phyloP scores from a whole-genome alignment of 2,113 vertebrate genomes.

The Chaenocephalus aceratus region DNA sequence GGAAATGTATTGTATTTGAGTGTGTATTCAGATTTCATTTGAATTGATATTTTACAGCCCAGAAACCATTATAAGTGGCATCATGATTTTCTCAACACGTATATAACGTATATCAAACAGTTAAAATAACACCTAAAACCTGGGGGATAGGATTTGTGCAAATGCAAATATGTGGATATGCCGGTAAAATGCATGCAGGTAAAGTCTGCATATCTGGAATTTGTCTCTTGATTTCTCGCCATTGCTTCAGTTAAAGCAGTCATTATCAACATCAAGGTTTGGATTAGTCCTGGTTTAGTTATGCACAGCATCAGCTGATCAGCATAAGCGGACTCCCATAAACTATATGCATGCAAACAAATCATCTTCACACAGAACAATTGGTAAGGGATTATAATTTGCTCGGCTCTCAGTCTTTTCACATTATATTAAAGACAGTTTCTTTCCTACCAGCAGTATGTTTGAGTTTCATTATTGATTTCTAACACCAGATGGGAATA shows the following conservation, averaged over 20 bases:
- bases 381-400: constrained; percentile 15
- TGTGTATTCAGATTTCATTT: background rate
- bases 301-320: constrained; percentile 32
- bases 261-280: constrained; percentile 39
- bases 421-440: background rate
- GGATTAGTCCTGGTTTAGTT: constrained; percentile 41
- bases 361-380: constrained; percentile 21
- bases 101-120: background rate
- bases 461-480: constrained; percentile 18
- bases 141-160: background rate
- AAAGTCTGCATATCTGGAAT: constrained; percentile 4
- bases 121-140: background rate
- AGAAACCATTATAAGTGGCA: background rate
- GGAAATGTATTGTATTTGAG: background rate
- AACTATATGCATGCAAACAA: constrained; percentile 10
- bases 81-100: background rate
- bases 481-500: constrained; percentile 18
- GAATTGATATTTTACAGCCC: background rate
- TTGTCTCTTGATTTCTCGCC: constrained; percentile 15
- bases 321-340: constrained; percentile 21
- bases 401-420: constrained; percentile 7
- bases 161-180: background rate
- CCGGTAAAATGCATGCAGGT: background rate
- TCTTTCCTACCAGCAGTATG: constrained; percentile 6
- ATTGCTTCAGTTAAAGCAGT: constrained; percentile 33